Conservation (phyloP, 2,113 vertebrate species). For the Oryctolagus cuniculus region mOryCun1.1 NC_091432.1:53093001-53093500, state of each 20-base stretch:
- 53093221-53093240: constrained; percentile 32
- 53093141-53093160: constrained; percentile 70
- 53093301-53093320: too few relatives aligned
- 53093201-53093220: constrained; percentile 45
- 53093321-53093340: too few relatives aligned
- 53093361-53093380: too few relatives aligned
- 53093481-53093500: constrained; percentile 64
- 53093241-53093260: constrained; percentile 51
- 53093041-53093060: constrained; percentile 27
- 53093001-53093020: constrained; percentile 50
- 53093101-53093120: constrained; percentile 72
- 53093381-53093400: too few relatives aligned
- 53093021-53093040: constrained; percentile 35
- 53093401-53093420: too few relatives aligned
- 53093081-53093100: constrained; percentile 49
- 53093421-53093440: neutral
- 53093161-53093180: constrained; percentile 68
- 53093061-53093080: constrained; percentile 39
- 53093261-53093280: too few relatives aligned
- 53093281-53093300: too few relatives aligned
- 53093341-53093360: too few relatives aligned
- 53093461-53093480: constrained; percentile 36
- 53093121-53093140: constrained; percentile 44
- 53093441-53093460: constrained; percentile 60
- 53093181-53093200: constrained; percentile 69